Percentiles rank a stretch among this genome's conserved stretches.
Conservation (phyloP, 2,113 vertebrate genomes). For the Xiphophorus couchianus region DNA sequence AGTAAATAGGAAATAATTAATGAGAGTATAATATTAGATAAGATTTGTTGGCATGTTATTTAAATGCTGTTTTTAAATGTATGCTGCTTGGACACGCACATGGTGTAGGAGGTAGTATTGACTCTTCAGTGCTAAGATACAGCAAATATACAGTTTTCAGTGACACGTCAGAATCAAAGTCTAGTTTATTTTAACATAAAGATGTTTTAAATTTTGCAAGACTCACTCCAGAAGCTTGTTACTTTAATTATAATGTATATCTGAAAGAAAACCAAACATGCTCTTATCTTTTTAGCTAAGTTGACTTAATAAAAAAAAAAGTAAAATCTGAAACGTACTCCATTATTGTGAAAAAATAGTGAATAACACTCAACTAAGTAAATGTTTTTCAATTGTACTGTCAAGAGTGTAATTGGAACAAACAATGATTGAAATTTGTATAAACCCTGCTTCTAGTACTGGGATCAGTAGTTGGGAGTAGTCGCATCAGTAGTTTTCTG, state of each 20-base stretch:
- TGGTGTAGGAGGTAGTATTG: neutral
- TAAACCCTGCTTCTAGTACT: neutral
- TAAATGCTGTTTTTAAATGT: constrained; percentile 24
- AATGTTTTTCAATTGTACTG: no score
- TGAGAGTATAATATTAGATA: constrained; percentile 27
- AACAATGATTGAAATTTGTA: neutral
- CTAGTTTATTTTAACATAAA: neutral
- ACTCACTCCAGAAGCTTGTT: neutral
- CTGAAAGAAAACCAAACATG: neutral
- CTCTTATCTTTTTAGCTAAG: neutral
- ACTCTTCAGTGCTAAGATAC: neutral
- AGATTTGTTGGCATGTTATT: constrained; percentile 16
- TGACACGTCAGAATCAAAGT: neutral
- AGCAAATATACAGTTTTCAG: no score
- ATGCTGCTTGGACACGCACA: constrained; percentile 17
- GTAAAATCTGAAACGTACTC: no score
- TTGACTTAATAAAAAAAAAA: neutral
- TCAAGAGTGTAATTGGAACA: neutral
- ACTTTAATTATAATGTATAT: neutral
- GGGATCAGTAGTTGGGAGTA: no score
- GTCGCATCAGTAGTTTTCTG: no score
- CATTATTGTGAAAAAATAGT: no score
- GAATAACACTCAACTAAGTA: no score
- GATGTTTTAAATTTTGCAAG: neutral
- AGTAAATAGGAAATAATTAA: constrained; percentile 37